Base-by-base conservation (phyloP, 2,113 vertebrate genomes). In the Rhipidura dahli region DNA sequence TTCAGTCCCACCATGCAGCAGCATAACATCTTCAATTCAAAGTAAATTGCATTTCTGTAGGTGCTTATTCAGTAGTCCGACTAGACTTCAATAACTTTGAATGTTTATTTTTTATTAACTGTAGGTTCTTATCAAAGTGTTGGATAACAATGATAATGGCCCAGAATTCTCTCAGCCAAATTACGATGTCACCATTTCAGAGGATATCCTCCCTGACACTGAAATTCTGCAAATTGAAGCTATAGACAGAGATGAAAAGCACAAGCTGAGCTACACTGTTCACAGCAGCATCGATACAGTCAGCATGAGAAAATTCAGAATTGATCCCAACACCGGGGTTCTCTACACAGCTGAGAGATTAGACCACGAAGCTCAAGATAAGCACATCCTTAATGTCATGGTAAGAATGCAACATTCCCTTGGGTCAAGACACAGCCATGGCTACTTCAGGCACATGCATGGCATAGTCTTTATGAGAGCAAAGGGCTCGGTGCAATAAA, bases 111-210 rank as follows among this genome's bases (percentile, higher is more conserved):
- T 93, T 63, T 96, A 53, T 91, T 87, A 87, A 96, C 93, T 93
- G 8, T 81, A 99, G 99, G 98, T 99, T 89, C 98, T 99, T 91
- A 98, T 99, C 96, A 99, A 97, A 78, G 98, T 99, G 42, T 88
- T 99, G 96, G 99, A 99, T 98, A 98, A 98, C 96, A 99, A 99
- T 26, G 99, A 99, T 98, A 99, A 99, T 1, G 97, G 98, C 47
- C 99, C 99, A 8, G 97, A 99, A 94, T 99, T 99, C 97, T 99
- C 99, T 85, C 99, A 99, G 73, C 97, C 98, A 3, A 98, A 96
- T 85, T 99, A 99, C 3, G 99, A 99, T 13, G 98, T 99, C 89
- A 98, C 98, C 5, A 98, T 99, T 92, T 98, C 99, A 10, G 99
- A 99, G 94, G 99, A 99, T 65, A 98, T 98, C 42, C 98, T 98